Base-by-base conservation (phyloP, 2,113 vertebrate species). In the Paralichthys olivaceus region DNA sequence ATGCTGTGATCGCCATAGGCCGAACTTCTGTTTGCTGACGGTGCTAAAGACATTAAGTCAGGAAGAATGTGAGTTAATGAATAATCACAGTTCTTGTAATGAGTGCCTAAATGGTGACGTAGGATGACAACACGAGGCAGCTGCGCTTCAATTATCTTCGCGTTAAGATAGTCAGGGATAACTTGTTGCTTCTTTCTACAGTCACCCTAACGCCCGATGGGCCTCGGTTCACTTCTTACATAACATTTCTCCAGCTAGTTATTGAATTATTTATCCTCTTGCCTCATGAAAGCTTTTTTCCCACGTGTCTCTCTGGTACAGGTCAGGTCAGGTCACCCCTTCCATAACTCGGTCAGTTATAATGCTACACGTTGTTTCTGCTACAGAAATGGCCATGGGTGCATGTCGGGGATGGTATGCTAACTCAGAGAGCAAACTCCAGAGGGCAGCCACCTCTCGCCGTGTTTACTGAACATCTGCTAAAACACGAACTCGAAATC, bases 21-120 rank as follows among this genome's bases (percentile, higher is more conserved):
- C 88, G 84, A 76, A 87, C 91, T 86, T 88, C 90, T 49, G 86
- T 83, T 85, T 89, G 89, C 79, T 73, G 89, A 84, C 61, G 47
- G 47, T 19, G 71, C 88, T 89, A 88, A 86, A 88, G 84, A 90
- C 79, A 88, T 84, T 45, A 88, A 77, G 80, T 75, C 73, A 63
- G 69, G 72, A 71, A 86, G 60, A 87, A 72, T 82, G 60, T 43
- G 69, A 79, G 89, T 89, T 89, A 90, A 90, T 89, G n/a, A 87
- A 71, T 87, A 77, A 81, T 77, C 63, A 78, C 57, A 3, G 43
- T 25, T 34, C 17, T 54, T 7, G 7, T 5, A 19, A 12, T 28
- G 28, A n/a, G n/a, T 17, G 26, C 7, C 25, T 2, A 43, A 7
- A 67, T 6, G 37, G 26, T 17, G 28, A 40, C 17, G 9, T 1